Conservation (phyloP, 2,797 vertebrate species). For the Scleropages formosus region DNA sequence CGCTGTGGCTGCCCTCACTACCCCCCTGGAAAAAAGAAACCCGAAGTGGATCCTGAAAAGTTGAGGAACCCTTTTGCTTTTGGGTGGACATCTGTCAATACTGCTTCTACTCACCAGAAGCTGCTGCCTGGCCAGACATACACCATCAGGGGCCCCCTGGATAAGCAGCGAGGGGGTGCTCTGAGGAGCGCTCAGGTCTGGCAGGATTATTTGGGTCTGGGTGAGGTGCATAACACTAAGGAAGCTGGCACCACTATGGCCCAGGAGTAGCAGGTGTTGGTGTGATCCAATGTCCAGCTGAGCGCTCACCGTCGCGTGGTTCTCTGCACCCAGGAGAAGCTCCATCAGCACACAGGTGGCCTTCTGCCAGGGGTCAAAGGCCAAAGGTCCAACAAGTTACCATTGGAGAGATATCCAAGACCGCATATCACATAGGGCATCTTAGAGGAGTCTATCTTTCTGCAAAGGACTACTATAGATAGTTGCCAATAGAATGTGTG, state of each 20-base stretch:
- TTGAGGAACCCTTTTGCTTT: too few species aligned
- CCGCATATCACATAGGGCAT: neutral
- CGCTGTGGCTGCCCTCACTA: neutral
- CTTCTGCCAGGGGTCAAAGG: conserved; percentile 57
- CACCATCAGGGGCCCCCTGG: conserved; percentile 72
- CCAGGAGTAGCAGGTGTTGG: conserved; percentile 75
- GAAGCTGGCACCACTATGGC: conserved; percentile 75
- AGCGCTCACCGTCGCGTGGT: conserved; percentile 58
- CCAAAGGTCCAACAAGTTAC: neutral
- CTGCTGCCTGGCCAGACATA: conserved; percentile 74
- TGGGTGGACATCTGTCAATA: neutral
- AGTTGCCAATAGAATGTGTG: too few species aligned
- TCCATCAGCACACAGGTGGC: conserved; percentile 71
- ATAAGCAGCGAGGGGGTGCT: conserved; percentile 69
- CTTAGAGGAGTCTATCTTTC: too few species aligned
- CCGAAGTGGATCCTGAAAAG: neutral
- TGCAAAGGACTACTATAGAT: too few species aligned
- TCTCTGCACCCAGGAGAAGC: conserved; percentile 67
- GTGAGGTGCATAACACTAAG: conserved; percentile 77
- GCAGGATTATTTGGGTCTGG: conserved; percentile 76
- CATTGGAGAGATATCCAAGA: neutral
- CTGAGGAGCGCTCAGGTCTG: conserved; percentile 71
- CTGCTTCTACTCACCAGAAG: conserved; percentile 62
- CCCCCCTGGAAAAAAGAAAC: neutral
- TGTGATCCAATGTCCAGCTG: conserved; percentile 77